A percentile compares a stretch with the other conserved stretches of the same genome.
Evolutionary conservation across 2,888 invertebrate species (phyloP).

Genomic region (Acanthoscelides obtectus): DNA sequence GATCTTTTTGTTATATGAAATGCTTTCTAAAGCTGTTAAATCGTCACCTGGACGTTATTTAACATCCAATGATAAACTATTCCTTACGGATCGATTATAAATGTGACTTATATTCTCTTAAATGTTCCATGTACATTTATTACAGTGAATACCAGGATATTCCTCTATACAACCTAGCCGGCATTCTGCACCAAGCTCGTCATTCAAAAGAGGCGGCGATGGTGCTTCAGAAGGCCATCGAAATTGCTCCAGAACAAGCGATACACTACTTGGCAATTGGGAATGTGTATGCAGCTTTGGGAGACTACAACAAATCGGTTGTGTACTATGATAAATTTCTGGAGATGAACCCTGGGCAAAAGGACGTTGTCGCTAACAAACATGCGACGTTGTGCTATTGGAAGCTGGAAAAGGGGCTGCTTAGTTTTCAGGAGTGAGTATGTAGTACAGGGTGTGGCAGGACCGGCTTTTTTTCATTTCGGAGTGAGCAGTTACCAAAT

Average conservation of each 20-base stretch:
- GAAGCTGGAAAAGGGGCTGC: constrained; percentile 51
- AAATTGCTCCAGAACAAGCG: constrained; percentile 60
- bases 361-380: constrained; percentile 57
- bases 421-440: constrained; percentile 62
- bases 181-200: constrained; percentile 64
- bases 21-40: too few relatives aligned
- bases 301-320: constrained; percentile 68
- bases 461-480: too few relatives aligned
- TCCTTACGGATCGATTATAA: too few relatives aligned
- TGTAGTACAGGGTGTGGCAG: too few relatives aligned
- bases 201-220: constrained; percentile 68
- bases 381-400: constrained; percentile 66
- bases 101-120: too few relatives aligned
- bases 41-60: too few relatives aligned
- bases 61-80: too few relatives aligned
- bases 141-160: constrained; percentile 67
- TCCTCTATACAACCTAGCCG: constrained; percentile 68
- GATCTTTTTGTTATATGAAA: too few relatives aligned
- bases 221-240: constrained; percentile 67
- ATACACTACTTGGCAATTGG: constrained; percentile 65
- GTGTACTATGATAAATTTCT: constrained; percentile 63
- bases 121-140: constrained; percentile 20
- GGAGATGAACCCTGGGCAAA: constrained; percentile 59
- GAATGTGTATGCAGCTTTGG: constrained; percentile 66
- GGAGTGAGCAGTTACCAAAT: too few relatives aligned